Evolutionary conservation across 2,113 vertebrate genomes (phyloP), one percentile per base, ranked within the genome.

Genomic region (Pelecanus crispus): DNA sequence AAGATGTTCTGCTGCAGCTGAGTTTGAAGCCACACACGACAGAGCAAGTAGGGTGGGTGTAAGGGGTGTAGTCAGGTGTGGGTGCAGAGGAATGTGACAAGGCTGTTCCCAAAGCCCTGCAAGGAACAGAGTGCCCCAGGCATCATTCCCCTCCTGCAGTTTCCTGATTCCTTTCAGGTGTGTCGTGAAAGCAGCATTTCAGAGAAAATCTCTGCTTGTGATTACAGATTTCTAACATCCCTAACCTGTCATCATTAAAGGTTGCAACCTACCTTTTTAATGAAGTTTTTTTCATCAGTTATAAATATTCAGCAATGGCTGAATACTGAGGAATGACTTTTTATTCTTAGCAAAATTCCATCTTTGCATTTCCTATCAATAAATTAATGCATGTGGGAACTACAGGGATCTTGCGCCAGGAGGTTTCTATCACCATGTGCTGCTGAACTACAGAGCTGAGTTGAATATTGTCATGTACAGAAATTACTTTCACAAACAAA

Each of bases 11-110:
- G 44, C 61, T 79, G 49, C 74, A 50, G 47, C 34, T 0, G 2
- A 40, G 17, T 50, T 68, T 6, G 3, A 73, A 68, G 28, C 5
- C 18, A 20, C 70, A 38, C 6, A 8, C 0, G 0, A n/a, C 29
- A 66, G 36, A 73, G 34, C n/a, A 66, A 86, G 38, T 29, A 67
- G 67, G 25, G 62, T 34, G 22, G 13, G 26, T 65, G 11, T 55
- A 63, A 86, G 38, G 32, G 14, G 45, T 67, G 62, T 14, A 67
- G 28, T 36, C 68, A 77, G 29, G 18, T 71, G 28, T 52, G 8
- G 40, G 6, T 68, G 25, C 28, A 70, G 29, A 81, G 31, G 7
- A 24, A 56, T 50, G 38, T 44, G 29, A 56, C 9, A 28, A 24
- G 8, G 32, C 50, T 77, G 20, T 50, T 77, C 29, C 26, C 25